Base-by-base conservation (phyloP, 2,888 invertebrate species). In the Heliothis peltigera region DNA sequence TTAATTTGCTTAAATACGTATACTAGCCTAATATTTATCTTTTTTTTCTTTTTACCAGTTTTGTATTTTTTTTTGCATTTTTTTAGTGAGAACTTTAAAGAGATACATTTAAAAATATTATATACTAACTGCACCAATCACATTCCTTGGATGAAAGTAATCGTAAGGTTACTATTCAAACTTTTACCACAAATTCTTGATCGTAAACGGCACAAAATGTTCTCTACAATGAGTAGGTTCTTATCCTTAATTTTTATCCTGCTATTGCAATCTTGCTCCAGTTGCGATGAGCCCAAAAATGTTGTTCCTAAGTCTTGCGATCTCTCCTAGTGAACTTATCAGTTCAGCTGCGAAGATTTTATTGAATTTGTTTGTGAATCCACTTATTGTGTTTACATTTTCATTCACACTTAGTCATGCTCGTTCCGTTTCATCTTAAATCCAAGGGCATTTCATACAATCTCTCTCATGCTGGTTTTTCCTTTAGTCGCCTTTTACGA, bases 401-500 rank as follows among this genome's bases (percentile, higher is more conserved):
- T 32, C 6, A 22, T 32, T 22, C 10, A 6, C 15, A 57, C n/a
- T n/a, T n/a, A n/a, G n/a, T n/a, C n/a, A n/a, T n/a, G n/a, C n/a
- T n/a, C n/a, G n/a, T n/a, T n/a, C n/a, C n/a, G n/a, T n/a, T n/a
- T n/a, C n/a, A n/a, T n/a, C n/a, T n/a, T n/a, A n/a, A n/a, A n/a
- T 15, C 35, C 22, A 18, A 8, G 10, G 17, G 7, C 21, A 17
- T 52, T 8, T 22, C 52, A 25, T 51, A 0, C 25, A 25, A 17
- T 18, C 53, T 39, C 53, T 39, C 1, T 58, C n/a, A 39, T 15
- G 19, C 22, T 18, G 35, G 22, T n/a, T 18, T 18, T 22, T 57
- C 57, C 52, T 53, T 57, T 57, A 51, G 42, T 53, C 53, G 42
- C 42, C 53, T 53, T 17, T 42, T 53, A 42, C 53, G 54, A 43